phyloP scores from a whole-genome alignment of 2,888 invertebrate genomes.

The Drosophila nr. medialis region DNA sequence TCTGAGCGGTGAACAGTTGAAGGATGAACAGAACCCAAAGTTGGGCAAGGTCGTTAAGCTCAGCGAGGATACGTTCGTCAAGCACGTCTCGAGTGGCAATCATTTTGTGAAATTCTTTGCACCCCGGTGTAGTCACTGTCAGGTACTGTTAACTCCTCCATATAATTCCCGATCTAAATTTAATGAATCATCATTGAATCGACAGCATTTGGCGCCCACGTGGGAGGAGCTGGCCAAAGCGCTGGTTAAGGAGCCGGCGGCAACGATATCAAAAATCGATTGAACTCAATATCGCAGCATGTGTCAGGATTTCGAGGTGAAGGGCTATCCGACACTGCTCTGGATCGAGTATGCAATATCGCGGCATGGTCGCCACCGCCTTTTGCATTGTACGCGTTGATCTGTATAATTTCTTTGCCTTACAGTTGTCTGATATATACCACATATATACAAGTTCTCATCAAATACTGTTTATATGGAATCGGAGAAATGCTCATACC shows the following conservation, averaged over 20 bases:
- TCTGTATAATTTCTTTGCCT: no score
- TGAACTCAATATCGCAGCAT: conserved; percentile 91
- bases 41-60: conserved; percentile 87
- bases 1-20: conserved; percentile 22
- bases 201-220: conserved; percentile 90
- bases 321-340: conserved; percentile 94
- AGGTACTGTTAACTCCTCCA: conserved; percentile 85
- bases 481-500: not conserved
- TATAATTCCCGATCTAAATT: not conserved
- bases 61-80: conserved; percentile 90
- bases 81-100: conserved; percentile 89
- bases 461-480: not conserved
- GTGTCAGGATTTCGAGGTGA: conserved; percentile 92
- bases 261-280: conserved; percentile 93
- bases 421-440: no score
- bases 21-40: conserved; percentile 49
- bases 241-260: conserved; percentile 88
- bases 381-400: no score
- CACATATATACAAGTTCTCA: not conserved
- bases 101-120: conserved; percentile 97
- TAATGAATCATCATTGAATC: not conserved
- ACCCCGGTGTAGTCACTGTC: conserved; percentile 96
- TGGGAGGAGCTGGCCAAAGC: conserved; percentile 58
- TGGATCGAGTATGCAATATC: conserved; percentile 91
- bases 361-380: no score